Percentiles rank a stretch among this genome's conserved stretches.
These are phyloP conservation scores for Leistus spinibarbis DNA, from an alignment of 2,888 invertebrate species.

Conservation along the genomic window DNA sequence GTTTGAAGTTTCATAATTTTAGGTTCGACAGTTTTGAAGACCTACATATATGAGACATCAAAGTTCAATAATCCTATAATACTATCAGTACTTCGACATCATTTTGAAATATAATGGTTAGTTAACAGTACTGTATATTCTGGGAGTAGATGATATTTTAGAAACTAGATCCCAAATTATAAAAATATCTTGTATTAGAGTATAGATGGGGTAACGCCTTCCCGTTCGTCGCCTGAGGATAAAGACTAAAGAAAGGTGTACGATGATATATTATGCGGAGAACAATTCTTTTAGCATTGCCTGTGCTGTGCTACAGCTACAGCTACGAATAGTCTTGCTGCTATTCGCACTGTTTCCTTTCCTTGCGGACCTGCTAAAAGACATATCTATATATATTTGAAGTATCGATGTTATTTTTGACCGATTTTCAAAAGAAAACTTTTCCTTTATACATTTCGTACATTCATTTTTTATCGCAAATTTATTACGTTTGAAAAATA, in stretches of 20 bases:
- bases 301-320: conserved; percentile 2
- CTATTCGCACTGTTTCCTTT: not conserved
- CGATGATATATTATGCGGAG: conserved; percentile 37
- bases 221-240: conserved; percentile 18
- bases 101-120: no score
- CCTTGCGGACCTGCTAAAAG: not conserved
- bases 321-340: conserved; percentile 4
- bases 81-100: no score
- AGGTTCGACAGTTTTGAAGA: no score
- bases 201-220: not conserved
- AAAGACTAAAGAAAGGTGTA: conserved; percentile 33
- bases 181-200: no score
- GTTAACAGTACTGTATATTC: no score
- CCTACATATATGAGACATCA: no score
- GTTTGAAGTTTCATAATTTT: no score
- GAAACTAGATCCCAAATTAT: no score
- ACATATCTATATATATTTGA: not conserved
- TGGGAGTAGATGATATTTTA: no score
- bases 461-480: not conserved
- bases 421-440: not conserved
- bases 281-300: conserved; percentile 29
- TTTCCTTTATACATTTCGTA: not conserved
- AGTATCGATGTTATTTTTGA: not conserved
- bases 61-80: no score
- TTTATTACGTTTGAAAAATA: no score